phyloP scores from a whole-genome alignment of 1,140 invertebrate species.

The Drosophila sechellia region DNA sequence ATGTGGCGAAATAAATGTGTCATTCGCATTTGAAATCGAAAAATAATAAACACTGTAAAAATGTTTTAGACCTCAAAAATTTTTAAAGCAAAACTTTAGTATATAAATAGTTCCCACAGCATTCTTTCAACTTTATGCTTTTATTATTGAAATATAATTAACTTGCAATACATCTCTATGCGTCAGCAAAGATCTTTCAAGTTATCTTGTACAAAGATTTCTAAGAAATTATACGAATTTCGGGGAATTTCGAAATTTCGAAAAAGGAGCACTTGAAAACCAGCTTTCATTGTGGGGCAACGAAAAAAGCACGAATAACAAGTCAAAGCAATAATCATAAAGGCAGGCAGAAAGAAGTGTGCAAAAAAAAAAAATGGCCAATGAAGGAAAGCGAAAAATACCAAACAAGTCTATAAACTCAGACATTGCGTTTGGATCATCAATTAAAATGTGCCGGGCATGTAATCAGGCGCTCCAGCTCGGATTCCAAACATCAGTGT shows the following conservation, averaged over 20 bases:
- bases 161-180: too few relatives aligned
- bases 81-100: neutral
- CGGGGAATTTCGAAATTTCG: slow-evolving; percentile 20
- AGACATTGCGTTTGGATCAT: slow-evolving; percentile 55
- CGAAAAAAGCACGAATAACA: slow-evolving; percentile 32
- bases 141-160: too few relatives aligned
- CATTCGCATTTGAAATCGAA: slow-evolving; percentile 26
- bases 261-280: slow-evolving; percentile 39
- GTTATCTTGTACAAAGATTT: neutral
- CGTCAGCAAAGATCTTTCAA: too few relatives aligned
- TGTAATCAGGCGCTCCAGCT: slow-evolving; percentile 59
- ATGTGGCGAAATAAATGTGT: slow-evolving; percentile 46
- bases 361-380: slow-evolving; percentile 12
- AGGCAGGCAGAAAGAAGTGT: slow-evolving; percentile 38
- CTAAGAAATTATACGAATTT: slow-evolving; percentile 23
- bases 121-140: too few relatives aligned
- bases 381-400: slow-evolving; percentile 25
- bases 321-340: slow-evolving; percentile 66
- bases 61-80: slow-evolving; percentile 7
- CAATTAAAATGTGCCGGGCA: slow-evolving; percentile 65
- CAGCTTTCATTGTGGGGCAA: slow-evolving; percentile 37
- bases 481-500: slow-evolving; percentile 33
- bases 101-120: neutral
- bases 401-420: slow-evolving; percentile 47
- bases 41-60: slow-evolving; percentile 15